Conservation (phyloP, 2,113 vertebrate genomes). For the Sphaerodactylus townsendi region DNA sequence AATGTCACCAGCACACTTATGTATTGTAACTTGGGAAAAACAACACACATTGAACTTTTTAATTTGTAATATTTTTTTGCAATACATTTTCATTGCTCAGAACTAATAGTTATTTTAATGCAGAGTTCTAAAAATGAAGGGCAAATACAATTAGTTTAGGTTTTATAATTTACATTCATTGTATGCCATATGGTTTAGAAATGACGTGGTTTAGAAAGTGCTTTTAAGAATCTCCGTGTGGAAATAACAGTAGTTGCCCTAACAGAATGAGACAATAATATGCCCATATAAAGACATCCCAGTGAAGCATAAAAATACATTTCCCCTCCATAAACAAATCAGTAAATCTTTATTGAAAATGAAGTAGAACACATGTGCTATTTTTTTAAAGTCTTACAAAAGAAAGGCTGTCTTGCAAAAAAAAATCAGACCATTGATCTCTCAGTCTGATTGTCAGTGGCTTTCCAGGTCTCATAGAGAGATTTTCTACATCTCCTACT, state of each 20-base stretch:
- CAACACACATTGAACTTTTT: background rate
- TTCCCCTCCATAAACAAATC: background rate
- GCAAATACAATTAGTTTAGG: background rate
- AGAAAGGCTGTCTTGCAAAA: background rate
- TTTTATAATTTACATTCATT: background rate
- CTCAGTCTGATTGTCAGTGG: too few species aligned
- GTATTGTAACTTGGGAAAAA: background rate
- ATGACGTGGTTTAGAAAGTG: background rate
- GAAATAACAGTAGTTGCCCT: background rate
- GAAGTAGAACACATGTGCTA: background rate
- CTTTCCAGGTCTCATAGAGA: too few species aligned
- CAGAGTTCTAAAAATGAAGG: background rate
- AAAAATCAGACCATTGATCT: too few species aligned
- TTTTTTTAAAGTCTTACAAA: too few species aligned
- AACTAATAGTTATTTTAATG: background rate
- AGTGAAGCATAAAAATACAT: background rate
- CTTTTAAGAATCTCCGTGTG: background rate
- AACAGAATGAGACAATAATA: background rate
- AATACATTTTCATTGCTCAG: too few species aligned
- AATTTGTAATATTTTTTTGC: background rate
- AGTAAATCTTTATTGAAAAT: background rate
- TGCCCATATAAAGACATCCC: background rate
- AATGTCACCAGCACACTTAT: slow-evolving; percentile 23
- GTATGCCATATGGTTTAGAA: background rate
- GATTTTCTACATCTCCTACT: too few species aligned